These are phyloP conservation scores for Gallinago solitaria DNA, from an alignment of 2,797 vertebrate genomes.

Conservation along the genomic window DNA sequence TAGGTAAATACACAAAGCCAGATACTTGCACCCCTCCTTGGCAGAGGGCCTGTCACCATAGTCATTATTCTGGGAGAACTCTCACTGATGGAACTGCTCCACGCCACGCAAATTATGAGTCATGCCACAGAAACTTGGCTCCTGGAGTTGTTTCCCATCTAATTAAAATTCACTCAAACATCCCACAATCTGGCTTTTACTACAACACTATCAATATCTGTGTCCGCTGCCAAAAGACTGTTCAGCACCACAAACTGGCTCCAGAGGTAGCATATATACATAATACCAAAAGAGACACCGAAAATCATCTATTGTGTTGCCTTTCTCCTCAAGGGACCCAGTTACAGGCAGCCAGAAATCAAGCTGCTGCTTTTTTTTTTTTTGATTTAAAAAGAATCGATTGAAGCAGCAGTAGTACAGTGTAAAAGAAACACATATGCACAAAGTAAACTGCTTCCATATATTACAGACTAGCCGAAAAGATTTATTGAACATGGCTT, in stretches of 20 bases:
- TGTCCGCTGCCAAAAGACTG: conserved; percentile 9
- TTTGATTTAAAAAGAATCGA: not conserved
- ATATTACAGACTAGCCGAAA: not conserved
- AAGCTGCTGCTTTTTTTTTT: not conserved
- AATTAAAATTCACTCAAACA: conserved; percentile 62
- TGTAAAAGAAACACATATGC: not conserved
- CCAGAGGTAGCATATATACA: not conserved
- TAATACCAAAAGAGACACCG: not conserved
- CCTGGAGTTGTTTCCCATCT: conserved; percentile 52
- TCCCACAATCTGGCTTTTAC: conserved; percentile 44
- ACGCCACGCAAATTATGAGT: conserved; percentile 28
- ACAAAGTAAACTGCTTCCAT: not conserved
- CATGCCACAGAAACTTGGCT: conserved; percentile 60
- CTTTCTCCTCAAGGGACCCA: not conserved
- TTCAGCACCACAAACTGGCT: conserved; percentile 6
- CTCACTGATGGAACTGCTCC: conserved; percentile 37
- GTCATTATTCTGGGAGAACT: conserved; percentile 35
- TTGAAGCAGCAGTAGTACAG: not conserved
- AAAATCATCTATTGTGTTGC: not conserved
- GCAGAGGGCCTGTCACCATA: not conserved
- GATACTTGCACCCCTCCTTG: not conserved
- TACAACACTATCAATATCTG: conserved; percentile 2
- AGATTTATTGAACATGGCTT: not conserved
- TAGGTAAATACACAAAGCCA: not conserved
- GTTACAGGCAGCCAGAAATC: not conserved